phyloP scores from a whole-genome alignment of 2,113 vertebrate genomes.

The Amphiprion ocellaris region DNA sequence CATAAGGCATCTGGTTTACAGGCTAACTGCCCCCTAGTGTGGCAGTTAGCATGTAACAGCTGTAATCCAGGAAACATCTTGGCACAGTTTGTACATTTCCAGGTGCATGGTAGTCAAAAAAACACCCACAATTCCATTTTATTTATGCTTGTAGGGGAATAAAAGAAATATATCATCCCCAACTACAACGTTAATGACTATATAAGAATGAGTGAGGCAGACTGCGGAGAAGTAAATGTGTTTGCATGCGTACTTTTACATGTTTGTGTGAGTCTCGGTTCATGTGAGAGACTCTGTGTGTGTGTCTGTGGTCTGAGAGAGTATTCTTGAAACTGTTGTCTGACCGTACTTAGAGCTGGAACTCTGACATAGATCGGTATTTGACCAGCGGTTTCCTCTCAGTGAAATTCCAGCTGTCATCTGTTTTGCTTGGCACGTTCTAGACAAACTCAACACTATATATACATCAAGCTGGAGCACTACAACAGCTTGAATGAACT shows the following conservation, averaged over 20 bases:
- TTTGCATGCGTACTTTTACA: conserved; percentile 15
- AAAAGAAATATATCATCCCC: conserved; percentile 34
- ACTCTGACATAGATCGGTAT: conserved; percentile 55
- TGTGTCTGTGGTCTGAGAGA: conserved; percentile 25
- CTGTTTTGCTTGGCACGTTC: conserved; percentile 55
- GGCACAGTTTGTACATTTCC: conserved; percentile 45
- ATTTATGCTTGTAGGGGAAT: conserved; percentile 2
- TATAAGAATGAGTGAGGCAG: background rate
- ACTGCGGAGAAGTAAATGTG: background rate
- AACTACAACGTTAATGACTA: conserved; percentile 30
- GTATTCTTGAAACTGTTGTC: conserved; percentile 35
- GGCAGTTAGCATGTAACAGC: conserved; percentile 40
- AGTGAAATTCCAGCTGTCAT: conserved; percentile 43
- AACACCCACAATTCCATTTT: background rate
- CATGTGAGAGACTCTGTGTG: conserved; percentile 10
- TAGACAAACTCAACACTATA: conserved; percentile 36
- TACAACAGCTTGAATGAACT: conserved; percentile 4
- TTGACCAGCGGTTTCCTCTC: conserved; percentile 54
- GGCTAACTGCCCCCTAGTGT: conserved; percentile 25
- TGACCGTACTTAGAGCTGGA: conserved; percentile 30
- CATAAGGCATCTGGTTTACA: conserved; percentile 50
- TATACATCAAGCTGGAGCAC: conserved; percentile 24
- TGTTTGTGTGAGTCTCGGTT: conserved; percentile 16
- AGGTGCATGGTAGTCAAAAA: conserved; percentile 55
- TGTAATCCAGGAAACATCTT: conserved; percentile 50